A percentile compares a stretch with the other conserved stretches of the same genome.
These are phyloP conservation scores for Odontomachus brunneus DNA, from an alignment of 1,140 invertebrate species.

Conservation along the genomic window DNA sequence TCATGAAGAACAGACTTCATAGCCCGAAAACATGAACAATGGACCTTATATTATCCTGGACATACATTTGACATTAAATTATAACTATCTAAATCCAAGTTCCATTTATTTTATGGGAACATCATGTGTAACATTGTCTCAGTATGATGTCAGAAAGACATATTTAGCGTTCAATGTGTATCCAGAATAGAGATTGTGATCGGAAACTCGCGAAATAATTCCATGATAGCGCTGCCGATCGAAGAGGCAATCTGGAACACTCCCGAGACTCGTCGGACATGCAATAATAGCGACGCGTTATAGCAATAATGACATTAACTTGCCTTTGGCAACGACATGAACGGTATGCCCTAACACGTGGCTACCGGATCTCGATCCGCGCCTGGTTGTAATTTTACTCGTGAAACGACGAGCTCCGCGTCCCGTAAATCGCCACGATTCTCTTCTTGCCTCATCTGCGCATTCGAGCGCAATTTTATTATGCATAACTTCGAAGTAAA, in stretches of 20 bases:
- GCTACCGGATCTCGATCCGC: background rate
- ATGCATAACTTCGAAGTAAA: constrained; percentile 60
- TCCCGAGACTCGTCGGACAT: background rate
- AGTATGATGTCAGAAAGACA: too few species aligned
- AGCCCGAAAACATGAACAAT: too few species aligned
- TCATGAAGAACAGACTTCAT: too few species aligned
- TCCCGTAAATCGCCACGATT: constrained; percentile 76
- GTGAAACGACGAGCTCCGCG: constrained; percentile 13
- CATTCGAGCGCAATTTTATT: constrained; percentile 74
- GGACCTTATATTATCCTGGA: too few species aligned
- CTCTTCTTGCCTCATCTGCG: constrained; percentile 70
- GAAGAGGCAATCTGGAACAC: constrained; percentile 10
- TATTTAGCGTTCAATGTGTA: too few species aligned
- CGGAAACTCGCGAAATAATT: background rate
- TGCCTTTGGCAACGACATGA: background rate
- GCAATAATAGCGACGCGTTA: constrained; percentile 24
- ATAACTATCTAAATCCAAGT: too few species aligned
- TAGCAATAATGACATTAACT: constrained; percentile 38
- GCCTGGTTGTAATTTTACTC: background rate
- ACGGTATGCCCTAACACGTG: too few species aligned
- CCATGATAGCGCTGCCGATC: background rate
- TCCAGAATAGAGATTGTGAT: too few species aligned
- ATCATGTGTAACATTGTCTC: too few species aligned
- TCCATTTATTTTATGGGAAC: too few species aligned
- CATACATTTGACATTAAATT: too few species aligned